Evolutionary conservation across 2,797 vertebrate genomes (phyloP).

Genomic region (Periparus ater): DNA sequence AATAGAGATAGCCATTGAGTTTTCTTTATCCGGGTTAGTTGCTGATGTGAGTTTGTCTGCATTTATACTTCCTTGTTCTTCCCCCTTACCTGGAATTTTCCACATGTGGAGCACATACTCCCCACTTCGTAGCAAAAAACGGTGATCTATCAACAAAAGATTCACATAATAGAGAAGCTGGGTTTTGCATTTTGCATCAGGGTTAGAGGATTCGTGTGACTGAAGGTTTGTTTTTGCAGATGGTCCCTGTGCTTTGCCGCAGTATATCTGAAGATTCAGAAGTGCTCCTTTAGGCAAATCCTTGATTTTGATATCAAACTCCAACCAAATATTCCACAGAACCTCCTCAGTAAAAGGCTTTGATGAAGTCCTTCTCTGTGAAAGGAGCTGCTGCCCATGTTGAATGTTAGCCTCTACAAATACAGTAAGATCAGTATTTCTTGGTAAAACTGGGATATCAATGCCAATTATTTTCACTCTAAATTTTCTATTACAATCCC

Average conservation of each 20-base stretch:
- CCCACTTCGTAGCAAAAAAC: slow-evolving; percentile 92
- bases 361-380: slow-evolving; percentile 88
- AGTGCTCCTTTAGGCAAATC: slow-evolving; percentile 96
- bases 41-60: slow-evolving; percentile 98
- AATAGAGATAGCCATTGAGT: slow-evolving; percentile 92
- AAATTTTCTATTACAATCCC: slow-evolving; percentile 97
- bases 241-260: slow-evolving; percentile 83
- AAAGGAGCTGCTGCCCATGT: slow-evolving; percentile 93
- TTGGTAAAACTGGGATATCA: slow-evolving; percentile 90
- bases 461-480: slow-evolving; percentile 94
- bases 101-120: slow-evolving; percentile 98
- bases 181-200: slow-evolving; percentile 86
- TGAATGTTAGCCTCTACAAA: slow-evolving; percentile 97
- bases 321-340: slow-evolving; percentile 95
- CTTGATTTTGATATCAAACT: slow-evolving; percentile 94
- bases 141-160: slow-evolving; percentile 93
- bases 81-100: slow-evolving; percentile 93
- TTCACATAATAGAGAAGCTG: slow-evolving; percentile 97
- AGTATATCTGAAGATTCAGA: slow-evolving; percentile 92
- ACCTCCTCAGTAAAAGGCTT: slow-evolving; percentile 95
- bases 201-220: slow-evolving; percentile 71
- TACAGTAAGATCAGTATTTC: slow-evolving; percentile 88
- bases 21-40: slow-evolving; percentile 95
- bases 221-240: slow-evolving; percentile 77
- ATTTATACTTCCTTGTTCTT: slow-evolving; percentile 94